Conservation (phyloP, 2,888 invertebrate species). For the Platycnemis pennipes region DNA sequence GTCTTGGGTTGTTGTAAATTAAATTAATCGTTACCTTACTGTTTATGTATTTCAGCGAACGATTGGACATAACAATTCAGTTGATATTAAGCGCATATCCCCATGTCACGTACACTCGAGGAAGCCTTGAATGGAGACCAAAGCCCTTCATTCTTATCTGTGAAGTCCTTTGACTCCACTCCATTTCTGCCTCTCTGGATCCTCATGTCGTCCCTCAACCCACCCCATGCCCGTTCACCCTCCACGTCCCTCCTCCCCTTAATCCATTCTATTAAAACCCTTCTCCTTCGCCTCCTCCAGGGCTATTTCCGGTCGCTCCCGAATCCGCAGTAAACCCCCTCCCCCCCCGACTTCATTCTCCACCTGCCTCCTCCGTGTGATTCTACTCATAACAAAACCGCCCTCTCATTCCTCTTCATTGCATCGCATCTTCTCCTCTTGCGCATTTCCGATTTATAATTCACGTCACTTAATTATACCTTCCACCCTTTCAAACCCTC, state of each 20-base stretch:
- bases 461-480: neutral
- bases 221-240: neutral
- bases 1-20: too few relatives aligned
- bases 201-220: neutral
- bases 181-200: neutral
- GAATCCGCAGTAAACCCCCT: neutral
- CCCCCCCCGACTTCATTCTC: neutral
- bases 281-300: neutral
- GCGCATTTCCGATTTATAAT: constrained; percentile 21
- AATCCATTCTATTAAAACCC: neutral
- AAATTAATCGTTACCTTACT: too few relatives aligned
- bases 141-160: too few relatives aligned
- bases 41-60: too few relatives aligned
- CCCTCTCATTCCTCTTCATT: neutral
- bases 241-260: neutral
- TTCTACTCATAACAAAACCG: neutral
- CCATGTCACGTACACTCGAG: too few relatives aligned
- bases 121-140: too few relatives aligned
- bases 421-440: neutral
- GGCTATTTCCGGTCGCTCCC: neutral
- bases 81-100: too few relatives aligned
- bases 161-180: neutral
- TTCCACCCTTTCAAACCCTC: neutral
- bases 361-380: neutral
- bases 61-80: too few relatives aligned